Conservation (phyloP, 2,888 invertebrate genomes). For the Theristus sp. region DNA sequence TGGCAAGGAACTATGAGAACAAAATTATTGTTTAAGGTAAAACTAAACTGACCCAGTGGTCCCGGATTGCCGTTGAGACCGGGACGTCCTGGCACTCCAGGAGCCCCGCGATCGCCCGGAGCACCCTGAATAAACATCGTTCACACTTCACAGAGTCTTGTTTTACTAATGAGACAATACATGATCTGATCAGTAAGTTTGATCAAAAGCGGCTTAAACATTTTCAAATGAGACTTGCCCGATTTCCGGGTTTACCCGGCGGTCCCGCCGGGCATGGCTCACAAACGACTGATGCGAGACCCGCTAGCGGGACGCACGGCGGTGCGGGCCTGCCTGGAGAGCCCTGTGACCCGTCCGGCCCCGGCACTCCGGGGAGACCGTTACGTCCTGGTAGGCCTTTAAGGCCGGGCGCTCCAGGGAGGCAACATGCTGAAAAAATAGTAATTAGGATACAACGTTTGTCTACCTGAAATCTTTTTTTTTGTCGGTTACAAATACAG, state of each 20-base stretch:
- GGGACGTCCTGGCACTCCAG: not conserved
- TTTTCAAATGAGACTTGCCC: not conserved
- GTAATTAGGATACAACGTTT: too few species aligned
- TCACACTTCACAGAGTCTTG: not conserved
- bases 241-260: not conserved
- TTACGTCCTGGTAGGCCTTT: not conserved
- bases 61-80: not conserved
- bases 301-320: not conserved
- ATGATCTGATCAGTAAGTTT: too few species aligned
- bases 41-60: not conserved
- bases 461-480: too few species aligned
- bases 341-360: not conserved
- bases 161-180: too few species aligned
- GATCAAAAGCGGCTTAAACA: not conserved
- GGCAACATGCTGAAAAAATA: not conserved
- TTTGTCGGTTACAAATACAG: too few species aligned
- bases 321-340: not conserved
- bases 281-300: not conserved
- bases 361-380: not conserved
- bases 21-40: not conserved
- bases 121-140: not conserved
- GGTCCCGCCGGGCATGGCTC: not conserved
- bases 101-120: not conserved
- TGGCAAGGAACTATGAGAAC: too few species aligned
- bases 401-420: not conserved